Conservation (phyloP, 2,113 vertebrate species). For the Sakesphorus luctuosus region DNA sequence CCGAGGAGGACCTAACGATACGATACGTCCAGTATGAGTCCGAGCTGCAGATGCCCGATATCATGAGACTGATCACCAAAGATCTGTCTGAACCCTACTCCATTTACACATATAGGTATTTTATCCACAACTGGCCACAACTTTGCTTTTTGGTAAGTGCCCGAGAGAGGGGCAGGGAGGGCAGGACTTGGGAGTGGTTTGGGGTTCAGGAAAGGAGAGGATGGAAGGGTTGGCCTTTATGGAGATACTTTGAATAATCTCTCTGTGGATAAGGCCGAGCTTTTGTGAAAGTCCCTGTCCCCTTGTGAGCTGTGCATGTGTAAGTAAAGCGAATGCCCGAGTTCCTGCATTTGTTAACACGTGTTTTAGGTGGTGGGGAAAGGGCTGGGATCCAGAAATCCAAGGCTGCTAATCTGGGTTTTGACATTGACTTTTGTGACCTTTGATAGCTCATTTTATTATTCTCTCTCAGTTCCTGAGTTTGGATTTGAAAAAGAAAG, state of each 20-base stretch:
- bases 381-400: not conserved
- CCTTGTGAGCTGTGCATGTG: not conserved
- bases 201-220: not conserved
- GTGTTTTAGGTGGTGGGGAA: not conserved
- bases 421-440: slow-evolving; percentile 52
- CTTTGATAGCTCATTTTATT: slow-evolving; percentile 32
- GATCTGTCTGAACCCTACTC: slow-evolving; percentile 99
- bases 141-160: slow-evolving; percentile 99
- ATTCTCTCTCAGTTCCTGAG: not conserved
- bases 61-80: slow-evolving; percentile 99
- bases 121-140: slow-evolving; percentile 99
- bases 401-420: slow-evolving; percentile 1
- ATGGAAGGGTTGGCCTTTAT: not conserved
- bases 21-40: slow-evolving; percentile 97
- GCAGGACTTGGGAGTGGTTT: slow-evolving; percentile 29
- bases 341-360: not conserved
- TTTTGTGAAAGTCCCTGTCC: not conserved
- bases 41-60: slow-evolving; percentile 99
- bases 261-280: not conserved
- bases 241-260: not conserved
- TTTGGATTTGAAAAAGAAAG: slow-evolving; percentile 27
- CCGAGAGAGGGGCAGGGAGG: not conserved
- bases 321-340: not conserved
- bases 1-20: slow-evolving; percentile 85
- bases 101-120: slow-evolving; percentile 99